phyloP scores from a whole-genome alignment of 2,888 invertebrate genomes.

The Dexiosoma caninum region DNA sequence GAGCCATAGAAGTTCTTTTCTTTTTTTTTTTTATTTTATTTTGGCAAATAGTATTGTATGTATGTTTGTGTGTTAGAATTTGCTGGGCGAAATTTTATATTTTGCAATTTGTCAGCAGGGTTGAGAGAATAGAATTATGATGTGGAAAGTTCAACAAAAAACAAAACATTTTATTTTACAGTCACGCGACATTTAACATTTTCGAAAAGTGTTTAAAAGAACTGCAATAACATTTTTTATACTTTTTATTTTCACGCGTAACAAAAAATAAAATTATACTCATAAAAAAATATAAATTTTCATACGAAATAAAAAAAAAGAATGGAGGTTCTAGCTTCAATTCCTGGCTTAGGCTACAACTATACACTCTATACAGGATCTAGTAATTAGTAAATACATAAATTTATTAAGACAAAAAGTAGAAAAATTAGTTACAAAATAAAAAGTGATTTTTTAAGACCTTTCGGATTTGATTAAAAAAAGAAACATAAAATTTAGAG shows the following conservation, averaged over 20 bases:
- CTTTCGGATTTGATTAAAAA: too few species aligned
- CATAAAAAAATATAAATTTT: too few species aligned
- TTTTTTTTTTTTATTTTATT: neutral
- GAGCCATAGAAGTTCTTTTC: slow-evolving; percentile 2
- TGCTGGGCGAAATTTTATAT: slow-evolving; percentile 18
- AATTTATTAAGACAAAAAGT: too few species aligned
- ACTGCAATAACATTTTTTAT: neutral
- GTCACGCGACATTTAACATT: slow-evolving; percentile 26
- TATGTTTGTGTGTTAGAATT: neutral
- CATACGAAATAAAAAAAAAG: too few species aligned
- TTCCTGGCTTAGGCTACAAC: too few species aligned
- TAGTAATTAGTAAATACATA: too few species aligned
- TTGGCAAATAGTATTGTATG: neutral
- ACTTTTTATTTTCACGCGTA: neutral
- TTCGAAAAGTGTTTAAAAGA: neutral
- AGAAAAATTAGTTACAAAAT: too few species aligned
- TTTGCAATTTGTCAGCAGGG: neutral
- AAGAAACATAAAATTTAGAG: too few species aligned
- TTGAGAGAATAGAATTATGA: slow-evolving; percentile 19
- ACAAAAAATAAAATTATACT: too few species aligned
- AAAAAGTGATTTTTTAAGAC: too few species aligned
- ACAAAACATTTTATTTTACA: neutral
- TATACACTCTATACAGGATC: too few species aligned
- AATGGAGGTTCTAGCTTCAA: too few species aligned
- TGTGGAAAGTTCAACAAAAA: neutral